Evolutionary conservation across 2,797 vertebrate genomes (phyloP).

Genomic region (Eulemur mongoz): DNA sequence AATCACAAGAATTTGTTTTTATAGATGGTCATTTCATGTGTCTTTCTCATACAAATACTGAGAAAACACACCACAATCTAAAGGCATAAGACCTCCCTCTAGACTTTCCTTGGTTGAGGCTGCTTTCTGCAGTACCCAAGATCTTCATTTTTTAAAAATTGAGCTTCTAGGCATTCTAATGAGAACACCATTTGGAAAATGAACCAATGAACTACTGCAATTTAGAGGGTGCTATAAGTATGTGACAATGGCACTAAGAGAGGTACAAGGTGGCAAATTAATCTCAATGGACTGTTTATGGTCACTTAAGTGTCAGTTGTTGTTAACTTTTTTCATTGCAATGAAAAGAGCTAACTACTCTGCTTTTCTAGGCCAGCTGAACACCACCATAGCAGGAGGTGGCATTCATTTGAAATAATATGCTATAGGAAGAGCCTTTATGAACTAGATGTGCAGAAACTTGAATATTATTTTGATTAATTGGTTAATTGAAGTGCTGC

Average conservation of each 20-base stretch:
- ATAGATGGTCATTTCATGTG: not conserved
- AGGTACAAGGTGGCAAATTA: conserved; percentile 61
- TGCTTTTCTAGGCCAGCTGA: conserved; percentile 68
- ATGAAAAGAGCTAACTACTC: conserved; percentile 57
- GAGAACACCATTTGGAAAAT: conserved; percentile 61
- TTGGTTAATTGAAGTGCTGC: conserved; percentile 76
- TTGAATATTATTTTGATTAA: conserved; percentile 79
- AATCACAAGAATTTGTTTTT: not conserved
- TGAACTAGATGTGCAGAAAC: conserved; percentile 67
- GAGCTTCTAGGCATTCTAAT: conserved; percentile 48
- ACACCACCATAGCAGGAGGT: conserved; percentile 68
- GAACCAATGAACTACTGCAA: conserved; percentile 58
- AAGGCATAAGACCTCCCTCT: not conserved
- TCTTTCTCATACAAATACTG: not conserved
- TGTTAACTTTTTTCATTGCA: conserved; percentile 66
- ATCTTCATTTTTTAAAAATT: not conserved
- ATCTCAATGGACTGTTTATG: conserved; percentile 73
- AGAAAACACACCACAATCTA: not conserved
- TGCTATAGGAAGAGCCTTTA: conserved; percentile 42
- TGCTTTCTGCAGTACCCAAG: not conserved
- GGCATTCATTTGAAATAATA: conserved; percentile 74
- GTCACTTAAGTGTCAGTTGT: conserved; percentile 72
- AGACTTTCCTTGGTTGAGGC: not conserved
- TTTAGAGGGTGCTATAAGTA: conserved; percentile 51
- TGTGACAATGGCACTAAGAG: conserved; percentile 32